Evolutionary conservation across 2,113 vertebrate genomes (phyloP), one percentile per base, ranked within the genome.

Genomic region (Irena cyanogastra): DNA sequence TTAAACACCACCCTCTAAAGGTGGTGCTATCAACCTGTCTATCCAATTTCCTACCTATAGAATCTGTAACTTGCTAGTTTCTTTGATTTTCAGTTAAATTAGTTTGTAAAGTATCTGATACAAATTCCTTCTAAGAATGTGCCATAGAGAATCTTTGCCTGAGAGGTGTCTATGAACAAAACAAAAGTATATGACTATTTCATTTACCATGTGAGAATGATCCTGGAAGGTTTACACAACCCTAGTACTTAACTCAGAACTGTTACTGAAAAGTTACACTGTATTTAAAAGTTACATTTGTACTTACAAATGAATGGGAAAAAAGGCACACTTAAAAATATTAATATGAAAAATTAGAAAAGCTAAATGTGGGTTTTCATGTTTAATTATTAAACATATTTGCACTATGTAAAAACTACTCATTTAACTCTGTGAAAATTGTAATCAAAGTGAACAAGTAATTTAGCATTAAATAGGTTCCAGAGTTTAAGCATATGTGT

Each of bases 1-100:
- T 44, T 31, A 23, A 47, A 52, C 26, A 57, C 4, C 27, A 53
- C 3, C 3, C 4, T 72, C 17, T n/a, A 16, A 60, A 77, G 19
- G 11, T 0, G 0, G 19, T n/a, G n/a, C n/a, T n/a, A n/a, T n/a
- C n/a, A n/a, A n/a, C 17, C 21, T 50, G 4, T n/a, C 44, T 53
- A 39, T 21, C 4, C 13, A 20, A 12, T 80, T 81, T 74, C 18
- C 20, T 65, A 9, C 3, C 2, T 22, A 10, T 10, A 7, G 10
- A 37, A 56, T 21, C 35, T 60, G 10, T 49, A 77, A 28, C 16
- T 74, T 54, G 6, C 1, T 82, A 16, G 13, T 19, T 50, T 70
- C 6, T 50, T 42, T 42, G 11, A 1, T 0, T 70, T 87, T 87
- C 23, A 61, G 39, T 39, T 59, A 30, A 75, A 45, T 64, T 87